Conservation (phyloP, 2,888 invertebrate genomes). For the Escarpia spicata region DNA sequence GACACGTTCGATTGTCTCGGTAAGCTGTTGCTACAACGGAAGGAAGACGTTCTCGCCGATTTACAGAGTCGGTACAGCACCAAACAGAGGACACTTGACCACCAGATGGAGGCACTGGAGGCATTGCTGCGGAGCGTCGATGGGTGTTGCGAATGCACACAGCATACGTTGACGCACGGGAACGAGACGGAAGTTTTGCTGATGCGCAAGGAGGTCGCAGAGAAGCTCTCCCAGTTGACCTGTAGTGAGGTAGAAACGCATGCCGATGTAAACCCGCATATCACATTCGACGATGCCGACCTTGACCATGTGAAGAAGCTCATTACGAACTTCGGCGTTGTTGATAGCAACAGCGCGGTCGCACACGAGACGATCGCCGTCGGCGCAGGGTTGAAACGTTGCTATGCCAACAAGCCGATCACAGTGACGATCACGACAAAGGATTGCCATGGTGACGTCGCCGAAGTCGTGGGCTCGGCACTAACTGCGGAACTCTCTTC, state of each 20-base stretch:
- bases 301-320: constrained; percentile 54
- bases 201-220: constrained; percentile 68
- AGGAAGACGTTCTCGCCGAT: constrained; percentile 57
- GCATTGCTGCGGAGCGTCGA: constrained; percentile 64
- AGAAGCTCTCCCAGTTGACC: constrained; percentile 64
- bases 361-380: constrained; percentile 64
- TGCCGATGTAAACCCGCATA: constrained; percentile 63
- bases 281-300: constrained; percentile 60
- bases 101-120: constrained; percentile 62
- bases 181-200: constrained; percentile 68
- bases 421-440: constrained; percentile 64
- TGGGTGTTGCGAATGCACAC: constrained; percentile 67
- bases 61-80: constrained; percentile 56
- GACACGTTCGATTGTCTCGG: constrained; percentile 61
- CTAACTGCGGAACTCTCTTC: constrained; percentile 51
- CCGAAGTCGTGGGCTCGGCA: constrained; percentile 58
- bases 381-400: constrained; percentile 64
- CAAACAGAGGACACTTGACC: constrained; percentile 60
- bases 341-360: constrained; percentile 64
- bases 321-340: constrained; percentile 57
- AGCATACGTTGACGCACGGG: constrained; percentile 66
- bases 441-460: constrained; percentile 60
- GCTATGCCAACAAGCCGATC: constrained; percentile 59
- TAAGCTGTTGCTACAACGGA: constrained; percentile 58
- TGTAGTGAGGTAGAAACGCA: constrained; percentile 51